Evolutionary conservation across 2,888 invertebrate genomes (phyloP), one percentile per base, ranked within the genome.

Genomic region (Linyphia triangularis): DNA sequence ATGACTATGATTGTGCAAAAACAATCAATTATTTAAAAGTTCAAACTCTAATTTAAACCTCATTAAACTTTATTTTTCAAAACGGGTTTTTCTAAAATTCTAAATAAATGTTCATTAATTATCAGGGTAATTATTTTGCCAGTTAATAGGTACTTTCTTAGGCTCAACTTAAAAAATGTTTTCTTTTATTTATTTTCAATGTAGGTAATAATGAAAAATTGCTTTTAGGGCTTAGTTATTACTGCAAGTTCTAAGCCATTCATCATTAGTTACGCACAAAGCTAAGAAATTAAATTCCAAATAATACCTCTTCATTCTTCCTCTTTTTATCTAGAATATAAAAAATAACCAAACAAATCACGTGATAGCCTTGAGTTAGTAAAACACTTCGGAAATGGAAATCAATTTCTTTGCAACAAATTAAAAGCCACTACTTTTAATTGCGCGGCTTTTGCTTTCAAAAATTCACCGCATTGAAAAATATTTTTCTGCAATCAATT

Each of bases 381-480:
- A 61, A 59, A 77, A 61, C 75, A 61, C 75, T 59, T 77, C 33
- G 16, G 24, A 13, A 77, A 77, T 61, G 57, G 61, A 77, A 77
- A 77, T 77, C 75, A 61, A 61, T 77, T 77, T 77, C 75, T 22
- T 33, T 37, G 61, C 22, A 77, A 77, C 75, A 77, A 77, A 77
- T 77, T 77, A 61, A 77, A 77, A 61, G 37, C 33, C 61, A n/a
- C 37, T 59, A 22, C 61, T 77, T 77, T 77, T 77, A 77, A 77
- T 77, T 77, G 75, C 61, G n/a, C 61, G 40, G 61, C 61, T 77
- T 33, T 61, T 61, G 28, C 63, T 77, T 77, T 77, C 61, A 61
- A 77, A 77, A 73, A 77, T 61, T 59, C 40, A n/a, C 75, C 33
- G 63, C 75, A 77, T 77, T 43, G 61, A 77, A 77, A 77, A 77